A percentile compares a stretch with the other conserved stretches of the same genome.
phyloP scores from a whole-genome alignment of 2,888 invertebrate species.

The Nezara viridula region DNA sequence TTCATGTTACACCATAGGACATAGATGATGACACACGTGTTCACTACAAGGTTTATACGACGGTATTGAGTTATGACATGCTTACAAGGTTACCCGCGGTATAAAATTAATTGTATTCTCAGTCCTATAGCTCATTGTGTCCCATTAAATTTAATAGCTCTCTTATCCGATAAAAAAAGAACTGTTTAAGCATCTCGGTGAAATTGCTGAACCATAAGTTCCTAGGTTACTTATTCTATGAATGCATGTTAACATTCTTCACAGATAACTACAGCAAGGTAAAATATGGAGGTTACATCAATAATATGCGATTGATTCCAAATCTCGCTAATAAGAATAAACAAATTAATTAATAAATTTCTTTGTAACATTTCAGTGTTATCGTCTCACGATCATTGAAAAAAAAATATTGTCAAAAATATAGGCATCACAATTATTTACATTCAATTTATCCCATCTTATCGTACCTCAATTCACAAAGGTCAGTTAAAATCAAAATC shows the following conservation, averaged over 20 bases:
- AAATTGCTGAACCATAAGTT: background rate
- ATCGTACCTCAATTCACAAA: no score
- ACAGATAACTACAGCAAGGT: background rate
- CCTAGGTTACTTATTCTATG: background rate
- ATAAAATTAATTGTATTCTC: slow-evolving; percentile 25
- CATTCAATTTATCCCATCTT: no score
- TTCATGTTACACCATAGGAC: background rate
- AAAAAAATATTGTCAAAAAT: no score
- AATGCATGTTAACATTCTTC: background rate
- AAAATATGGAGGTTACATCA: background rate
- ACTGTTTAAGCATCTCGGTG: background rate
- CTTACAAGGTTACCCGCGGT: slow-evolving; percentile 32
- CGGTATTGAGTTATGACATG: slow-evolving; percentile 27
- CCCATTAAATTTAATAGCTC: slow-evolving; percentile 41
- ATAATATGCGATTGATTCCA: background rate
- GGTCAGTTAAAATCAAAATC: no score
- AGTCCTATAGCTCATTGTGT: slow-evolving; percentile 23
- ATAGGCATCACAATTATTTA: no score
- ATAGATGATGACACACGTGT: slow-evolving; percentile 25
- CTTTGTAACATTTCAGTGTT: no score
- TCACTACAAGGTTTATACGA: slow-evolving; percentile 16
- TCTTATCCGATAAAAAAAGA: slow-evolving; percentile 35
- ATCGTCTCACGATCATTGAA: no score
- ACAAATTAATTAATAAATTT: no score
- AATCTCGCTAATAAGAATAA: background rate